Percentiles rank a stretch among this genome's conserved stretches.
Evolutionary conservation across 2,113 vertebrate species (phyloP).

Genomic region (Struthio camelus): DNA sequence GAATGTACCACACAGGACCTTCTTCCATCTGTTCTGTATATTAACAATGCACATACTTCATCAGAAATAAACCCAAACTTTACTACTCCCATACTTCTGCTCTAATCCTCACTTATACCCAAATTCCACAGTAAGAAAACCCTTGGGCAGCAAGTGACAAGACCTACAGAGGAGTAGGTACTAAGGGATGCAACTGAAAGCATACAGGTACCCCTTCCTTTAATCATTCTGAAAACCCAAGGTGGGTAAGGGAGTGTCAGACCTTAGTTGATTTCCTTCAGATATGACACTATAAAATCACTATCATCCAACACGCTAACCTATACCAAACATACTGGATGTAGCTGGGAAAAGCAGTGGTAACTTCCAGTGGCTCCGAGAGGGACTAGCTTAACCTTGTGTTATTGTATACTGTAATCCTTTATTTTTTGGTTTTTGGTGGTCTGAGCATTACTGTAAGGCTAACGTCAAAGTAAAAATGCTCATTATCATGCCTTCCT

Average conservation of each 20-base stretch:
- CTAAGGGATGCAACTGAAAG: not conserved
- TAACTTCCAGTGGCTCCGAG: not conserved
- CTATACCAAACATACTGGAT: rapidly evolving
- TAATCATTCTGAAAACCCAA: not conserved
- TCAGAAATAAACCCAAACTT: not conserved
- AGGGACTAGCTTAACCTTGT: not conserved
- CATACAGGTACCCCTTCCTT: too few relatives aligned
- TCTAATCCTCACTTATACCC: not conserved
- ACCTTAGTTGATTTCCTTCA: not conserved
- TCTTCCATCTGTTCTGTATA: not conserved
- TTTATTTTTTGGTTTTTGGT: not conserved
- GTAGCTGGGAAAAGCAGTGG: not conserved
- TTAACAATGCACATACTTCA: not conserved
- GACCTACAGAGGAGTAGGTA: not conserved
- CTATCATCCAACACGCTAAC: not conserved
- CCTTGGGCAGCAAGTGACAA: not conserved
- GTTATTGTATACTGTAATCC: not conserved
- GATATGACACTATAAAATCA: not conserved
- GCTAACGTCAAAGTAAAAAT: not conserved
- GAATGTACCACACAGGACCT: not conserved
- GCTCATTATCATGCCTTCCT: rapidly evolving
- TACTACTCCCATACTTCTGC: not conserved
- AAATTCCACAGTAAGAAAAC: not conserved
- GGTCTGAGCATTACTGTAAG: not conserved
- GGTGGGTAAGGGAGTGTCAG: not conserved